Evolutionary conservation across 1,140 invertebrate species (phyloP).

Genomic region (Delia radicum): DNA sequence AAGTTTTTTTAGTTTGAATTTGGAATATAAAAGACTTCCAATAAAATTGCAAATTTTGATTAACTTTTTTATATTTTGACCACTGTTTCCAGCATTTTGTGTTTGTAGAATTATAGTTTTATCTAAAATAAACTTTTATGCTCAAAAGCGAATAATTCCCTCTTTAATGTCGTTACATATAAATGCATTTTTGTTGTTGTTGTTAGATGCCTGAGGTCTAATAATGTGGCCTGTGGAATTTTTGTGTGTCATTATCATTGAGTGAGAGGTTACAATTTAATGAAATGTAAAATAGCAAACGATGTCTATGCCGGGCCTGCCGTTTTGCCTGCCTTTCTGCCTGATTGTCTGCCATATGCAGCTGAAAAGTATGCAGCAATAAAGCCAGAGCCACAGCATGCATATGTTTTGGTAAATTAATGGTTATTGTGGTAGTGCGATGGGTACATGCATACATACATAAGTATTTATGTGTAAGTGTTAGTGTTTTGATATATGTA

Average conservation of each 20-base stretch:
- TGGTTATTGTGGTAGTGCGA: constrained; percentile 19
- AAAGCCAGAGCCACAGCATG: neutral
- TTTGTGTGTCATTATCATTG: constrained; percentile 4
- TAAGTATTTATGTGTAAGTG: neutral
- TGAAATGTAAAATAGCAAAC: neutral
- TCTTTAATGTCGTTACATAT: too few species aligned
- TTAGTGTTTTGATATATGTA: neutral
- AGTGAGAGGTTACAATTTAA: constrained; percentile 4
- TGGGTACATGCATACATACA: too few species aligned
- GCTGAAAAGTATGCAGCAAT: neutral
- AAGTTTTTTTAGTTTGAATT: too few species aligned
- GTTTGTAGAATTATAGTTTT: too few species aligned
- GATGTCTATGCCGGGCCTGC: neutral
- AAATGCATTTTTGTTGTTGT: too few species aligned
- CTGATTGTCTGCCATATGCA: neutral
- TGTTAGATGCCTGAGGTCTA: neutral
- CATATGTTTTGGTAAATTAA: constrained; percentile 19
- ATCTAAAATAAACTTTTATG: too few species aligned
- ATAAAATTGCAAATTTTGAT: too few species aligned
- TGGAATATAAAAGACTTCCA: too few species aligned
- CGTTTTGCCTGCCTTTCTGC: neutral
- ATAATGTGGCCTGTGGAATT: neutral
- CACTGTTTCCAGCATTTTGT: too few species aligned
- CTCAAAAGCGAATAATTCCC: too few species aligned
- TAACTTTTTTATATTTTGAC: too few species aligned